Evolutionary conservation across 2,797 vertebrate genomes (phyloP), one percentile per base, ranked within the genome.

Genomic region (Myotis vivesi): DNA sequence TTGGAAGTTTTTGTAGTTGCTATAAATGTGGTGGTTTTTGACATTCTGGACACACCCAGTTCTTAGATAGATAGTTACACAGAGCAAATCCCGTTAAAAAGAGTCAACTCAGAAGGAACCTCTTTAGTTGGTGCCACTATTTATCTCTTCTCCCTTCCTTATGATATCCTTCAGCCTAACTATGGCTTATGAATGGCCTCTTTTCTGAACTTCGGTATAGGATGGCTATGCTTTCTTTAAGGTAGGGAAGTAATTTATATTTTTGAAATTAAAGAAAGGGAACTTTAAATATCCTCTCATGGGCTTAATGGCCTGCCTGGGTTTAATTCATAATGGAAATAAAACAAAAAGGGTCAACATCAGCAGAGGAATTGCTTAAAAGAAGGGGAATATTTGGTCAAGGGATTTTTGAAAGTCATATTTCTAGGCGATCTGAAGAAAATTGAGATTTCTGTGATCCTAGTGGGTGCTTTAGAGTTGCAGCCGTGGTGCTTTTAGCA

Each of bases 231-330:
- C 53, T 28, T 81, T 89, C 38, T 49, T 85, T 77, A 87, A 73
- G 15, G 55, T 75, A 44, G 73, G 30, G 73, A 59, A 17, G 66
- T 66, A 20, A 81, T 66, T 90, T 73, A 33, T 41, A 79, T 30
- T 96, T 91, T 94, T 89, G 49, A 91, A 92, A 91, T 81, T 38
- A 89, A 84, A 79, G 30, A 59, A 73, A 88, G 41, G 23, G 30
- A 76, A 76, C n/a, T 69, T 66, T 59, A 76, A 92, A 16, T 92
- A 69, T 57, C 38, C n/a, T 94, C 49, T 44, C 25, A 20, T 25
- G 51, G 51, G 51, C 16, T 55, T 55, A 16, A 79, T 79, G 49
- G 44, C 28, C 19, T 75, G 5, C 51, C 20, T 73, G 28, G 36
- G 10, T 76, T 77, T 88, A 44, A 91, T 51, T 94, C 25, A 17